Conservation (phyloP, 1,140 invertebrate species). For the Sitobion miscanthi region DNA sequence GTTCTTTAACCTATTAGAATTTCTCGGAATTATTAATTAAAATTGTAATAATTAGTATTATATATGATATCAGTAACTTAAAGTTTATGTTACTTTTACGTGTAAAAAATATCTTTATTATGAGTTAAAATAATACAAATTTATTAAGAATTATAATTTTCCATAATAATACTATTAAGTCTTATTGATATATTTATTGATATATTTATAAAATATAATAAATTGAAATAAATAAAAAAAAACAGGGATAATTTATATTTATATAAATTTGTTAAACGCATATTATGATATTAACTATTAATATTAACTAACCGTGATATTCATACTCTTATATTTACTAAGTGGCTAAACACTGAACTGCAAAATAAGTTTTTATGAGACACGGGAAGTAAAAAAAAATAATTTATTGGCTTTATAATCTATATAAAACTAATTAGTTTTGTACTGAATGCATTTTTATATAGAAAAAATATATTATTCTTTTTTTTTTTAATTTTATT, state of each 20-base stretch:
- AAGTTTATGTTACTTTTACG: conserved; percentile 1
- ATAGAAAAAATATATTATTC: background rate
- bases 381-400: background rate
- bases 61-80: background rate
- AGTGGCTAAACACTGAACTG: background rate
- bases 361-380: background rate
- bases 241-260: background rate
- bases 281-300: background rate
- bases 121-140: background rate
- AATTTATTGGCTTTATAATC: conserved; percentile 8
- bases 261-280: background rate
- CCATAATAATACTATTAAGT: background rate
- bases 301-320: background rate
- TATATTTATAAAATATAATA: background rate
- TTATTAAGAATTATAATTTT: background rate
- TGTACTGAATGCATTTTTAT: background rate
- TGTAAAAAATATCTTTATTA: background rate
- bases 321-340: background rate
- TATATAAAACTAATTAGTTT: conserved; percentile 22
- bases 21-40: background rate
- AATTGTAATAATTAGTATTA: conserved; percentile 33
- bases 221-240: background rate
- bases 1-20: background rate
- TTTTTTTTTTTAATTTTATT: conserved; percentile 30
- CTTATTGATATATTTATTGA: background rate